phyloP scores from a whole-genome alignment of 2,888 invertebrate species.

The Pristionchus exspectatus region DNA sequence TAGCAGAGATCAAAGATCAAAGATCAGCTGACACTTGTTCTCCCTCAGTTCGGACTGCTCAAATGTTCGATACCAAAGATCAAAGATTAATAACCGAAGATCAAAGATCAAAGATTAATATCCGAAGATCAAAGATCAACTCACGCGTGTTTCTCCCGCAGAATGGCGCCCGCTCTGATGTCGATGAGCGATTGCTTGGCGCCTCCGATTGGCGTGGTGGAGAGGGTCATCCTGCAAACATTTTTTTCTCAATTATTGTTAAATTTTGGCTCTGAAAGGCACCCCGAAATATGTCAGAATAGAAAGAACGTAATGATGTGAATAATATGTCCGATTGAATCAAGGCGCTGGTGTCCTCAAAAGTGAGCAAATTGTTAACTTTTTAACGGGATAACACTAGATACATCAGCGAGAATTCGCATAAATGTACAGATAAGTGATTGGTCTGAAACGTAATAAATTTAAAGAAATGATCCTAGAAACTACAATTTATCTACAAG shows the following conservation, averaged over 20 bases:
- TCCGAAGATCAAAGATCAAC: constrained; percentile 17
- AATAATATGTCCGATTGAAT: no score
- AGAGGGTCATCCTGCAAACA: constrained; percentile 53
- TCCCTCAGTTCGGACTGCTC: no score
- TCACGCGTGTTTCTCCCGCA: constrained; percentile 53
- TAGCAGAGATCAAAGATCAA: constrained; percentile 19
- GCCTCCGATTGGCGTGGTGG: constrained; percentile 40
- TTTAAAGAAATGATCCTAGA: no score
- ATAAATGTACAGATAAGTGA: background rate
- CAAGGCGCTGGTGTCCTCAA: no score
- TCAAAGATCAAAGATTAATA: background rate
- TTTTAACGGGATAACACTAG: no score
- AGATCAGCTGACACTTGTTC: constrained; percentile 53
- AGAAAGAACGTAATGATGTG: no score
- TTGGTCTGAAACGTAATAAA: background rate
- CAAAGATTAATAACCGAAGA: no score
- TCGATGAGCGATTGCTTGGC: constrained; percentile 55
- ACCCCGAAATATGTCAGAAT: no score
- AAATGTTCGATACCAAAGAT: no score
- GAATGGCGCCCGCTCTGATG: constrained; percentile 51
- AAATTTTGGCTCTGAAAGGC: no score
- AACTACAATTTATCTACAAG: background rate
- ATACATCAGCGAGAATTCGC: background rate
- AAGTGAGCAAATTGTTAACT: no score
- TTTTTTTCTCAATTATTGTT: no score